These are phyloP conservation scores for Catagonus wagneri DNA, from an alignment of 2,113 vertebrate species.

Conservation along the genomic window DNA sequence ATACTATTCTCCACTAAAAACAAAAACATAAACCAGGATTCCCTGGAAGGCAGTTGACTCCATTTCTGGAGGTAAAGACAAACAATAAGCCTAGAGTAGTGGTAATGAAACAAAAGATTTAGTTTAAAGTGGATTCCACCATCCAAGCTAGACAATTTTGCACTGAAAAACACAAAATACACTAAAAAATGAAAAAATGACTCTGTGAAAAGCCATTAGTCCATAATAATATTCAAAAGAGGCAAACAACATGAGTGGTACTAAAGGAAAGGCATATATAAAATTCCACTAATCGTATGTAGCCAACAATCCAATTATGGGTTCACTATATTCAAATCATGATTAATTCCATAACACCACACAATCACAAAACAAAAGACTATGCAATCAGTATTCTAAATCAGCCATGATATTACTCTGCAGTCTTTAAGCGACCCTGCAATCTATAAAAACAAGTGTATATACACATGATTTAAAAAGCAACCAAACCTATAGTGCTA, in stretches of 20 bases:
- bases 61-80: not conserved
- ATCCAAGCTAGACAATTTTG: not conserved
- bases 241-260: not conserved
- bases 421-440: not conserved
- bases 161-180: not conserved
- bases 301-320: not conserved
- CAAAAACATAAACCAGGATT: not conserved
- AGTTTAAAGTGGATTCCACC: not conserved
- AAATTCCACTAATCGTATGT: not conserved
- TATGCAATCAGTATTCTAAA: not conserved
- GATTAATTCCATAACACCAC: constrained; percentile 10
- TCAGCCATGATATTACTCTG: not conserved
- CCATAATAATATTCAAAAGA: not conserved
- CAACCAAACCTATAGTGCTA: constrained; percentile 8
- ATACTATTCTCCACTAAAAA: not conserved
- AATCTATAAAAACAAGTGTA: not conserved
- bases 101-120: not conserved
- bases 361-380: not conserved
- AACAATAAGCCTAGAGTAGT: not conserved
- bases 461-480: constrained; percentile 3
- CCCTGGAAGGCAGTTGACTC: constrained; percentile 15
- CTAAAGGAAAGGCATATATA: not conserved
- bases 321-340: constrained; percentile 11
- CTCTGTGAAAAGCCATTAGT: not conserved
- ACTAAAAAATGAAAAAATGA: constrained; percentile 27